phyloP scores from a whole-genome alignment of 1,140 invertebrate species.

The Aricia agestis region DNA sequence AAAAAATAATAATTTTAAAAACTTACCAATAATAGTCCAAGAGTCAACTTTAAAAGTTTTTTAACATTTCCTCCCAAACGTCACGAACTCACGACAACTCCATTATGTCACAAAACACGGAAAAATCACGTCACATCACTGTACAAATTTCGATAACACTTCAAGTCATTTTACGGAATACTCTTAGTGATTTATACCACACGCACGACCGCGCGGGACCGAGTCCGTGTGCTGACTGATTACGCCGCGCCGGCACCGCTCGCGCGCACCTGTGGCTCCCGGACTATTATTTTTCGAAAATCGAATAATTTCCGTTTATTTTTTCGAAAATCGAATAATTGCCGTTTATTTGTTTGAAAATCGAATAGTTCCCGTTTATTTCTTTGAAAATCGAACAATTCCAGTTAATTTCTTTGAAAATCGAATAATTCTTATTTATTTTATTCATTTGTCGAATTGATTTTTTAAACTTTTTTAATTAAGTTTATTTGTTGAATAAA shows the following conservation, averaged over 20 bases:
- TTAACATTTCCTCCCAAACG: background rate
- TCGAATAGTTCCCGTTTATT: too few relatives aligned
- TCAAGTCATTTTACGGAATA: background rate
- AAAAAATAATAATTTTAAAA: background rate
- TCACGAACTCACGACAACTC: background rate
- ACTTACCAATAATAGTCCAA: background rate
- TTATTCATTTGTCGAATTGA: too few relatives aligned
- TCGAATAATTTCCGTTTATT: background rate
- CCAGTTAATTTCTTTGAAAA: too few relatives aligned
- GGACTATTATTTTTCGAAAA: background rate
- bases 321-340: background rate
- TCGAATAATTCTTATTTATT: too few relatives aligned
- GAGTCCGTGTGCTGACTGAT: background rate
- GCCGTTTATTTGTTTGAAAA: too few relatives aligned
- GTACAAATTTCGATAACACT: background rate
- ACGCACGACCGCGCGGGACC: background rate
- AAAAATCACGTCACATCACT: background rate
- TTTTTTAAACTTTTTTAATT: too few relatives aligned
- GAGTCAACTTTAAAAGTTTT: background rate
- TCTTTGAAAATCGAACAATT: too few relatives aligned
- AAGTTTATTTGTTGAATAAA: too few relatives aligned
- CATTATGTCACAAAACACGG: background rate
- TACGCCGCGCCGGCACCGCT: background rate
- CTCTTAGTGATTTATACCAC: background rate
- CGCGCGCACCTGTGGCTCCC: background rate